Percentiles rank a stretch among this genome's conserved stretches.
Evolutionary conservation across 1,140 invertebrate genomes (phyloP).

Genomic region (Drosophila navojoa): DNA sequence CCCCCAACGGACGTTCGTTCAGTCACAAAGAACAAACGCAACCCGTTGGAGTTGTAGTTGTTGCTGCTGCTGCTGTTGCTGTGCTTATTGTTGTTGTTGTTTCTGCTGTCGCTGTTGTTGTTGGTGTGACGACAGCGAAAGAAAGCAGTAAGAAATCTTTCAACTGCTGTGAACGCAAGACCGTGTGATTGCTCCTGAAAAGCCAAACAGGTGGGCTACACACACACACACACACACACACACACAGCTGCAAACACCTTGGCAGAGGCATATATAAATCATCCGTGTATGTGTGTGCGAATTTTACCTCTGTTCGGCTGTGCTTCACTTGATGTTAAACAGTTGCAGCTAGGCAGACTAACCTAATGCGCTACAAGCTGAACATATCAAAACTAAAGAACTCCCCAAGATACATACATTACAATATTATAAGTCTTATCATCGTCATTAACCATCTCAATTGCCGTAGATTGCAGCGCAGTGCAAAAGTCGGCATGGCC

Average conservation of each 20-base stretch:
- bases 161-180: slow-evolving; percentile 57
- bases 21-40: slow-evolving; percentile 74
- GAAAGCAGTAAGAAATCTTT: slow-evolving; percentile 70
- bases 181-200: slow-evolving; percentile 75
- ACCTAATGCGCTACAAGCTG: slow-evolving; percentile 24
- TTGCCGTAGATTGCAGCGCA: background rate
- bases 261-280: slow-evolving; percentile 19
- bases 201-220: slow-evolving; percentile 61
- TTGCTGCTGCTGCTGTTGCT: slow-evolving; percentile 31
- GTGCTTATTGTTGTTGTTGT: slow-evolving; percentile 10
- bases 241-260: slow-evolving; percentile 9
- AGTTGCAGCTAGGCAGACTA: slow-evolving; percentile 2
- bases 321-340: slow-evolving; percentile 41
- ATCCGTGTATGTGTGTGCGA: slow-evolving; percentile 33
- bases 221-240: slow-evolving; percentile 21
- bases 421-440: too few species aligned
- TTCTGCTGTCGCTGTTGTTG: slow-evolving; percentile 29
- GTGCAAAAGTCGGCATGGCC: background rate
- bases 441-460: too few species aligned
- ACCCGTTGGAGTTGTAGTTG: slow-evolving; percentile 50
- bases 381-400: background rate
- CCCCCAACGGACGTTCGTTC: slow-evolving; percentile 47
- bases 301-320: slow-evolving; percentile 28
- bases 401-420: too few species aligned
- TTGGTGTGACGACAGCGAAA: slow-evolving; percentile 36